phyloP scores from a whole-genome alignment of 1,140 invertebrate genomes.

The Vanessa atalanta region DNA sequence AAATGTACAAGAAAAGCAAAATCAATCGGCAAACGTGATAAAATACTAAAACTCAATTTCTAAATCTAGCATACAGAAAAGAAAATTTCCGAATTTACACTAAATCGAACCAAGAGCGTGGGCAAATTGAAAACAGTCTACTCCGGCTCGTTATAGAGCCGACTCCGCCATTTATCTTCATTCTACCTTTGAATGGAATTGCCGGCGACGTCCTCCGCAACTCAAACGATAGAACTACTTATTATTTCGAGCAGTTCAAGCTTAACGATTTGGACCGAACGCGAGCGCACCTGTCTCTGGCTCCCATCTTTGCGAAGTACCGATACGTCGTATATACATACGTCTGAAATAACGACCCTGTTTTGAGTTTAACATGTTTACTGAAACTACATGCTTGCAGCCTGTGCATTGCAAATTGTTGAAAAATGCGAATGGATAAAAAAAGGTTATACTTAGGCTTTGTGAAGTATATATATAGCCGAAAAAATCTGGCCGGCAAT shows the following conservation, averaged over 20 bases:
- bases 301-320: conserved; percentile 25
- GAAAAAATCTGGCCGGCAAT: no score
- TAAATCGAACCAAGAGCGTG: conserved; percentile 65
- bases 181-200: conserved; percentile 77
- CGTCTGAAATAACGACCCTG: conserved; percentile 19
- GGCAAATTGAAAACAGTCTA: conserved; percentile 77
- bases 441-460: neutral
- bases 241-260: conserved; percentile 74
- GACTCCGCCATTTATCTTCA: conserved; percentile 76
- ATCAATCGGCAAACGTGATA: neutral
- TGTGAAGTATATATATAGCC: neutral
- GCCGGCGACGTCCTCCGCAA: conserved; percentile 74
- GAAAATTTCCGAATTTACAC: conserved; percentile 54
- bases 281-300: conserved; percentile 60
- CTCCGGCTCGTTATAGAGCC: conserved; percentile 72
- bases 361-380: conserved; percentile 1
- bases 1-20: no score
- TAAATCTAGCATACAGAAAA: neutral
- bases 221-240: conserved; percentile 73
- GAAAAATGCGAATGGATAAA: neutral
- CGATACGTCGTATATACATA: conserved; percentile 26
- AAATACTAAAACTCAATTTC: neutral
- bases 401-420: neutral
- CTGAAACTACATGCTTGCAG: neutral
- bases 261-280: conserved; percentile 70